phyloP scores from a whole-genome alignment of 2,797 vertebrate genomes.

The Lagorchestes hirsutus region DNA sequence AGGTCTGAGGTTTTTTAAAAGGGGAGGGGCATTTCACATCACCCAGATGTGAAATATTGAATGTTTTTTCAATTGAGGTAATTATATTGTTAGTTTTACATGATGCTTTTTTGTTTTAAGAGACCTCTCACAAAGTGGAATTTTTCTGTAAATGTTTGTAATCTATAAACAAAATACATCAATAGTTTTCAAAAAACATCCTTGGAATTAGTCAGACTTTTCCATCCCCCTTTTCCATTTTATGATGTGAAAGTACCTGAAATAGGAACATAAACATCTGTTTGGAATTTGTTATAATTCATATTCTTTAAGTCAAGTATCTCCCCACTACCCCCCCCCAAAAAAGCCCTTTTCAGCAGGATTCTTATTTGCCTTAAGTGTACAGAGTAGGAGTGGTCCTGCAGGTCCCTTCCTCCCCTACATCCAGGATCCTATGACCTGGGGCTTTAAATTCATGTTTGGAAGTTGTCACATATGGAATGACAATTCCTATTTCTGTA shows the following conservation, averaged over 20 bases:
- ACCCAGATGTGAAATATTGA: not conserved
- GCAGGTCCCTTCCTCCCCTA: not conserved
- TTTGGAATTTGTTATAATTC: not conserved
- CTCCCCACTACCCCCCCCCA: not conserved
- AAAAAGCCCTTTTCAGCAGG: not conserved
- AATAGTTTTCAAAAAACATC: not conserved
- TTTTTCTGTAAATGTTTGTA: not conserved
- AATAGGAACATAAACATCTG: fast-evolving
- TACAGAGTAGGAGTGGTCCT: not conserved
- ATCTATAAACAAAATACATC: not conserved
- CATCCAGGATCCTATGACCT: not conserved
- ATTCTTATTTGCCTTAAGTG: not conserved
- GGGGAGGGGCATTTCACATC: not conserved
- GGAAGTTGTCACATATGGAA: not conserved
- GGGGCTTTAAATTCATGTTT: not conserved
- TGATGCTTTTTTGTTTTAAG: not conserved
- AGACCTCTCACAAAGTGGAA: not conserved
- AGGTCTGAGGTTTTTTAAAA: not conserved
- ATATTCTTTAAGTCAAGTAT: not conserved
- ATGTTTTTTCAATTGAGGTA: not conserved
- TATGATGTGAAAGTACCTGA: fast-evolving
- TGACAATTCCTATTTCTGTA: not conserved
- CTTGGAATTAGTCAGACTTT: not conserved
- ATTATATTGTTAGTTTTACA: not conserved
- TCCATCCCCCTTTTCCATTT: fast-evolving